phyloP scores from a whole-genome alignment of 2,113 vertebrate genomes.

The Thamnophis sirtalis region DNA sequence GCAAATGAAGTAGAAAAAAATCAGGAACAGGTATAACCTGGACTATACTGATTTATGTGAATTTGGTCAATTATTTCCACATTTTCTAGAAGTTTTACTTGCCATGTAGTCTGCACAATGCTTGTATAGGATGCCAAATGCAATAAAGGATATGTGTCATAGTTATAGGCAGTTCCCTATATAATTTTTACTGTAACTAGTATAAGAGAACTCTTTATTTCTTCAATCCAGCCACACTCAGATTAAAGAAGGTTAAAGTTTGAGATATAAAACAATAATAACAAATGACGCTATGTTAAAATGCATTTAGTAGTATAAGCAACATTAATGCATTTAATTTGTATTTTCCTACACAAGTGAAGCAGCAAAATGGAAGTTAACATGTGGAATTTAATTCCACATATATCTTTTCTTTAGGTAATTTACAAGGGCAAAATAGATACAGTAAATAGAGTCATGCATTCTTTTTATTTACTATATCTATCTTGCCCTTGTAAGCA shows the following conservation, averaged over 20 bases:
- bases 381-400: slow-evolving; percentile 39
- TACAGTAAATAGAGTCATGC: slow-evolving; percentile 37
- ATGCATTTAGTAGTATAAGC: slow-evolving; percentile 27
- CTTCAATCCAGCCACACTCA: not conserved
- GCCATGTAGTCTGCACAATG: not conserved
- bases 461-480: slow-evolving; percentile 52
- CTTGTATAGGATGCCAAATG: slow-evolving; percentile 7
- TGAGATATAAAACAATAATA: not conserved
- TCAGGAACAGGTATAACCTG: slow-evolving; percentile 20
- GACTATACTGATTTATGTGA: not conserved
- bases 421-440: slow-evolving; percentile 54
- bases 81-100: slow-evolving; percentile 24
- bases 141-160: slow-evolving; percentile 13
- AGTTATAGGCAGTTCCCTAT: not conserved
- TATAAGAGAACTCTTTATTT: not conserved
- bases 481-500: slow-evolving; percentile 41
- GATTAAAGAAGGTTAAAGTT: not conserved
- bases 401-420: slow-evolving; percentile 44
- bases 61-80: slow-evolving; percentile 8
- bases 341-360: slow-evolving; percentile 24
- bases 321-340: slow-evolving; percentile 42
- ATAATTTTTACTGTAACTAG: slow-evolving; percentile 31
- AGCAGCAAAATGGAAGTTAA: slow-evolving; percentile 51
- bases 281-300: not conserved
- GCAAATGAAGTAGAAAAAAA: slow-evolving; percentile 39